Conservation (phyloP, 2,797 vertebrate species). For the Cirrhinus molitorella region DNA sequence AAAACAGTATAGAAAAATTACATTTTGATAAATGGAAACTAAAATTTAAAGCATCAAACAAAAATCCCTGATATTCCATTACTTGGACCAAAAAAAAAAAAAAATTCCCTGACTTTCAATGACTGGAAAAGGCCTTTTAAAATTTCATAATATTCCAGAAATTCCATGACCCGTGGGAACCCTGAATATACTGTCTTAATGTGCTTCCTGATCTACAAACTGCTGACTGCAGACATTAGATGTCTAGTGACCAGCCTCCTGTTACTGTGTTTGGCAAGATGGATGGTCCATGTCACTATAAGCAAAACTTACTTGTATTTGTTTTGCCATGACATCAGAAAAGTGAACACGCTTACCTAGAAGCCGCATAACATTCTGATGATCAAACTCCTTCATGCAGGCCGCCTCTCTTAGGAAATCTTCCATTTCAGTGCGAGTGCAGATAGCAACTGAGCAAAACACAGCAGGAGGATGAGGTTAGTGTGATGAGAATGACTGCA, state of each 20-base stretch:
- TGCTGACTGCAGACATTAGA: neutral
- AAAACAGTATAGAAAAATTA: too few species aligned
- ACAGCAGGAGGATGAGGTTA: neutral
- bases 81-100: too few species aligned
- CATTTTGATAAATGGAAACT: too few species aligned
- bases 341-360: slow-evolving; percentile 77
- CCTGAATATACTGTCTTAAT: neutral
- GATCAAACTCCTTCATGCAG: slow-evolving; percentile 96
- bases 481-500: neutral
- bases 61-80: too few species aligned
- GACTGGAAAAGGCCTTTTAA: too few species aligned
- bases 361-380: slow-evolving; percentile 91
- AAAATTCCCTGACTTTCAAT: too few species aligned
- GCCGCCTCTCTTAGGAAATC: slow-evolving; percentile 91
- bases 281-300: neutral
- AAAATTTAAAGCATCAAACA: too few species aligned
- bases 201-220: neutral
- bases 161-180: too few species aligned
- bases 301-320: neutral
- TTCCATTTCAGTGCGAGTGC: slow-evolving; percentile 91
- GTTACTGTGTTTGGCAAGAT: neutral
- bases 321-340: too few species aligned
- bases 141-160: too few species aligned
- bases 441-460: slow-evolving; percentile 85
- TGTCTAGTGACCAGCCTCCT: neutral